Conservation (phyloP, 2,113 vertebrate species). For the Labeo catla region DNA sequence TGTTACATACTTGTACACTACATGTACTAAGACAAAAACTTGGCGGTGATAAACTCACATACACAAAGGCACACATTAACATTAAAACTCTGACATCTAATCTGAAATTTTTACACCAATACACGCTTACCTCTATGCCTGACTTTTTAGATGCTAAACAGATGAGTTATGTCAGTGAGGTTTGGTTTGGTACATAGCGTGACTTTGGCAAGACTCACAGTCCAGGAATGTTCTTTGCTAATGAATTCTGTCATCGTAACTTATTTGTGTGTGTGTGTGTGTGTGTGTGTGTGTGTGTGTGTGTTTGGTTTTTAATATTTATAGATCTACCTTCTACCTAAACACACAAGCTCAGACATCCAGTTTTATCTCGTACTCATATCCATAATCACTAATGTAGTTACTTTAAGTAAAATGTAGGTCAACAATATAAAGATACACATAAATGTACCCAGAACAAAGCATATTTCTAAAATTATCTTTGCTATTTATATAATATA, state of each 20-base stretch:
- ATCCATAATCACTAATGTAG: neutral
- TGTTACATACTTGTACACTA: neutral
- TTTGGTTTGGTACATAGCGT: slow-evolving; percentile 43
- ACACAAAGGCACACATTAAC: slow-evolving; percentile 12
- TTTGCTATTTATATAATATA: no score
- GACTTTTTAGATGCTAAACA: slow-evolving; percentile 32
- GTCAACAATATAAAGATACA: neutral
- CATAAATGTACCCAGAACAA: neutral
- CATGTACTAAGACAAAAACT: neutral
- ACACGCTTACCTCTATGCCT: neutral
- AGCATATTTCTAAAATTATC: neutral
- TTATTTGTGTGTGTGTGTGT: neutral
- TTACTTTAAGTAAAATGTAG: neutral
- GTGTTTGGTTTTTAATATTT: neutral
- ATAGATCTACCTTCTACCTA: neutral
- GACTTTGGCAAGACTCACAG: slow-evolving; percentile 38
- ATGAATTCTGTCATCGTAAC: slow-evolving; percentile 18
- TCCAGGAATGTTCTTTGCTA: slow-evolving; percentile 34
- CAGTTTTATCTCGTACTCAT: neutral
- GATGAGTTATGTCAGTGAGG: slow-evolving; percentile 17
- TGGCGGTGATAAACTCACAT: slow-evolving; percentile 9
- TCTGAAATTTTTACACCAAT: neutral
- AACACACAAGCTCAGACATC: neutral
- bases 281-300: neutral
- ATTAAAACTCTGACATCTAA: neutral